Evolutionary conservation across 2,113 vertebrate genomes (phyloP), one percentile per base, ranked within the genome.

Genomic region (Scophthalmus maximus): DNA sequence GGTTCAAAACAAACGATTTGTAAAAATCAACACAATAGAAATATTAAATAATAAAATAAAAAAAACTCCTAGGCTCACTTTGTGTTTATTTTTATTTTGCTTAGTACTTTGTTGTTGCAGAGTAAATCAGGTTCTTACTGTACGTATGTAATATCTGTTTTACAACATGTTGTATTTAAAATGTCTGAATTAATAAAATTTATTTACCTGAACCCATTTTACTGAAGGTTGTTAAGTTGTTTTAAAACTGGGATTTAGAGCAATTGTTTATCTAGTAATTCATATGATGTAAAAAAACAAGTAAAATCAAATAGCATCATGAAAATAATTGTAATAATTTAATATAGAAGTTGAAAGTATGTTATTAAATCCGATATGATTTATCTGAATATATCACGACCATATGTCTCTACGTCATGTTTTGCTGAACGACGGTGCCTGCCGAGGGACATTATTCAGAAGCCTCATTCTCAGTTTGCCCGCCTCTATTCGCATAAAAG

Each of bases 371-470:
- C 0, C 10, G 22, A 29, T 30, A 10, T 1, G 1, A 64, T 5
- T 42, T 26, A n/a, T n/a, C n/a, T n/a, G n/a, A n/a, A n/a, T n/a
- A n/a, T 3, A 20, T 42, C 7, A 26, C 8, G 0, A 53, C 7
- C 1, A 4, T 4, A 8, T n/a, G 27, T 12, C 40, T n/a, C 44
- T 7, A 42, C 40, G 51, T 40, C 1, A 29, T 20, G 34, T 3
- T 51, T 46, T 1, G 5, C 22, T 17, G 3, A 10, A 15, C 38
- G 52, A 94, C 88, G 89, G 92, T 58, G 74, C 58, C 83, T 57
- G 78, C 38, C 6, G 4, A 82, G 86, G 80, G 84, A 78, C 92
- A 88, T 0, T 18, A 32, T 57, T 65, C 29, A n/a, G 4, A 26
- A 34, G 53, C 30, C 52, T 10, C 49, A 17, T 69, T 83, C 68